Percentiles rank a stretch among this genome's conserved stretches.
Conservation (phyloP, 2,797 vertebrate species). For the Eulemur mongoz region DNA sequence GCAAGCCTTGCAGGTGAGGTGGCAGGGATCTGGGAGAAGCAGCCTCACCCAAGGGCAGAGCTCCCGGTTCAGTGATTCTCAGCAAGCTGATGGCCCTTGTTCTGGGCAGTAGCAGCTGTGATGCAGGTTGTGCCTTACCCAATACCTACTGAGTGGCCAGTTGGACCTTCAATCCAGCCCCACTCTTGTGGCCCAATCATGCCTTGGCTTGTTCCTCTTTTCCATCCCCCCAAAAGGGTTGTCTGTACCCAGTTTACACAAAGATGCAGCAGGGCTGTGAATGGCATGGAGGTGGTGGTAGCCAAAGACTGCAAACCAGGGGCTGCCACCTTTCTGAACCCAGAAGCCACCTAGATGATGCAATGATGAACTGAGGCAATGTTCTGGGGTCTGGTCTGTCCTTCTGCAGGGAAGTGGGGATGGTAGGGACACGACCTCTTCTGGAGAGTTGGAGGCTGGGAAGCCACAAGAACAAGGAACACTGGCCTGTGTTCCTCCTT, state of each 20-base stretch:
- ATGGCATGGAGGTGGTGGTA: fast-evolving
- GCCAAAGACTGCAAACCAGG: not conserved
- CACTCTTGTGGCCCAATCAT: not conserved
- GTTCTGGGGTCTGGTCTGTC: not conserved
- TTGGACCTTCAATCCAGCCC: not conserved
- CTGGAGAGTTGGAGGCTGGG: not conserved
- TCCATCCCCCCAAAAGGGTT: not conserved
- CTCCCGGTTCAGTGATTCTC: not conserved
- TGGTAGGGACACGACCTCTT: not conserved
- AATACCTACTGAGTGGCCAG: not conserved
- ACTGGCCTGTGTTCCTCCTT: fast-evolving
- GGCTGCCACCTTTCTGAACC: not conserved
- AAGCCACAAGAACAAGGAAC: not conserved
- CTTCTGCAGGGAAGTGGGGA: not conserved
- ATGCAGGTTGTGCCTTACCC: not conserved
- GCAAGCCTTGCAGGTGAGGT: not conserved
- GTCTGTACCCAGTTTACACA: not conserved
- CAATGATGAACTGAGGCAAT: not conserved
- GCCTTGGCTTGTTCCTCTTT: not conserved
- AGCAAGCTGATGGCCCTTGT: not conserved
- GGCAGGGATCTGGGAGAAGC: not conserved
- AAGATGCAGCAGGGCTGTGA: not conserved
- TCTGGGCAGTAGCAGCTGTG: too few species aligned
- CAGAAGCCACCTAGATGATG: not conserved
- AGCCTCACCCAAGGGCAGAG: not conserved